These are phyloP conservation scores for Platysteira castanea DNA, from an alignment of 2,113 vertebrate species.

Conservation along the genomic window DNA sequence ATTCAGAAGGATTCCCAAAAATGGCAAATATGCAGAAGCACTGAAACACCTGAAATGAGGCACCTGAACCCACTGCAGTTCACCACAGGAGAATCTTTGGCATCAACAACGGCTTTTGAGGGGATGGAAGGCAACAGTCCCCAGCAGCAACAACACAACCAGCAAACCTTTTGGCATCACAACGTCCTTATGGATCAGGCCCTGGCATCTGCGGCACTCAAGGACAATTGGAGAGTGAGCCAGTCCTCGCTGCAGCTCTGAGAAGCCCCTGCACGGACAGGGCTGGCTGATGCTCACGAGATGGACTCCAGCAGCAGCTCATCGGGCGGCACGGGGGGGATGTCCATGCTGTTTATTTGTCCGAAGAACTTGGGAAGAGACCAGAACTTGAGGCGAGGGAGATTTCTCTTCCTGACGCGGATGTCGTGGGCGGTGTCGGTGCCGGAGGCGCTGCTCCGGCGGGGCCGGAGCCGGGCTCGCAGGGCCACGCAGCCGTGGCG, in stretches of 20 bases:
- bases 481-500: slow-evolving; percentile 11
- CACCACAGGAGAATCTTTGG: background rate
- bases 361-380: slow-evolving; percentile 13
- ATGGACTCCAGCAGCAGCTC: slow-evolving; percentile 55
- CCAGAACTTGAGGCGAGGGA: background rate
- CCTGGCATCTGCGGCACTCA: background rate
- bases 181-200: background rate
- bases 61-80: background rate
- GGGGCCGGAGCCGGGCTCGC: slow-evolving; percentile 51
- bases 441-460: slow-evolving; percentile 33
- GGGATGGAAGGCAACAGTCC: background rate
- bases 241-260: background rate
- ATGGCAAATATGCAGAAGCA: background rate
- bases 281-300: background rate
- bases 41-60: background rate
- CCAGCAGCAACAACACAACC: background rate
- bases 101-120: rapidly evolving
- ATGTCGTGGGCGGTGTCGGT: background rate
- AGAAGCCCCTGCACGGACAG: rapidly evolving
- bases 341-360: slow-evolving; percentile 33
- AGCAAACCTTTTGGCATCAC: background rate
- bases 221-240: background rate
- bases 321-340: background rate
- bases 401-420: background rate
- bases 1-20: background rate